A percentile compares a stretch with the other conserved stretches of the same genome.
Conservation (phyloP, 2,888 invertebrate species). For the Marasmarcha lunaedactyla region DNA sequence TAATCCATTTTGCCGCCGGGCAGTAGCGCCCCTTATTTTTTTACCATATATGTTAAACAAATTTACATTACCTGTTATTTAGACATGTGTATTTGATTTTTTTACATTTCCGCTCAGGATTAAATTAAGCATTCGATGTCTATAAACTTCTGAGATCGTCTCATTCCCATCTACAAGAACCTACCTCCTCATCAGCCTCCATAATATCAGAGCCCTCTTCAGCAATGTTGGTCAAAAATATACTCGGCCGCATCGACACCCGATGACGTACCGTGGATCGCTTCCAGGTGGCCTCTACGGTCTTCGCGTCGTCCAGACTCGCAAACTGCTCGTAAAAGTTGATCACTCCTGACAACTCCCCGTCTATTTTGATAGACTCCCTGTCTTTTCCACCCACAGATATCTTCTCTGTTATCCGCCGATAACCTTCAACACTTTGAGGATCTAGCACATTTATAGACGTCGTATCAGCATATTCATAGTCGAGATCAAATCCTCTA, state of each 20-base stretch:
- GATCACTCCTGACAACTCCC: constrained; percentile 33
- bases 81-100: too few relatives aligned
- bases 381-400: constrained; percentile 13
- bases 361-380: constrained; percentile 25
- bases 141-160: too few relatives aligned
- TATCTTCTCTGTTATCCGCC: constrained; percentile 26
- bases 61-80: too few relatives aligned
- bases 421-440: constrained; percentile 32
- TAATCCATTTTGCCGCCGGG: too few relatives aligned
- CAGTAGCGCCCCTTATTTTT: too few relatives aligned
- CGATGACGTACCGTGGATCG: constrained; percentile 31
- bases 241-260: constrained; percentile 54
- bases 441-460: constrained; percentile 26
- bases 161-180: too few relatives aligned
- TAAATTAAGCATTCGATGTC: too few relatives aligned
- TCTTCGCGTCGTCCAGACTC: constrained; percentile 38
- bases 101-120: too few relatives aligned
- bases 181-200: not conserved
- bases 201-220: constrained; percentile 37
- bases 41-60: too few relatives aligned
- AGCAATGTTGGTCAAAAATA: constrained; percentile 47
- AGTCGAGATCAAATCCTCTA: constrained; percentile 56
- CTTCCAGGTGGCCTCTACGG: constrained; percentile 29
- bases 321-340: constrained; percentile 63
- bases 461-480: constrained; percentile 32